phyloP scores from a whole-genome alignment of 1,140 invertebrate species.

The Chironomus striatipennis region DNA sequence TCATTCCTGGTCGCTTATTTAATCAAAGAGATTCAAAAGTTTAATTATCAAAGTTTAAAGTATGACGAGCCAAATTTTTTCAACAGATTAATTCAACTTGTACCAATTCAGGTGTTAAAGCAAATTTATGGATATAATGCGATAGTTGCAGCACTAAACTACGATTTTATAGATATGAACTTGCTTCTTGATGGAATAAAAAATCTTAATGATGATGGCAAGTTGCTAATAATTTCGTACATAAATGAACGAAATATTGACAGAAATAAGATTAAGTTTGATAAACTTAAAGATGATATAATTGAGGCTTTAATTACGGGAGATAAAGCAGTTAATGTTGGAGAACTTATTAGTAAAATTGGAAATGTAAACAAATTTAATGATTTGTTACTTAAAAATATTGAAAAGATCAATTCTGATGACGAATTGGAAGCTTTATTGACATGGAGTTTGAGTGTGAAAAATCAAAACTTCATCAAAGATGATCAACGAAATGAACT shows the following conservation, averaged over 20 bases:
- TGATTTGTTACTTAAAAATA: constrained; percentile 37
- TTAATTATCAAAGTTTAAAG: not conserved
- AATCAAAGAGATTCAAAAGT: not conserved
- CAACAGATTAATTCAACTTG: not conserved
- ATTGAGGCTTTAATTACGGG: not conserved
- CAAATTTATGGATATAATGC: not conserved
- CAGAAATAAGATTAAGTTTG: not conserved
- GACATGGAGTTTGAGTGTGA: constrained; percentile 33
- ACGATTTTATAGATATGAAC: not conserved
- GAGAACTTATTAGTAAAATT: not conserved
- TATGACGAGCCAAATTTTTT: not conserved
- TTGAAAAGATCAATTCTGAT: constrained; percentile 34
- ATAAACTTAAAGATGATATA: not conserved
- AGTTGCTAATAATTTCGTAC: not conserved
- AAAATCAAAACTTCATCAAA: constrained; percentile 34
- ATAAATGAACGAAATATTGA: not conserved
- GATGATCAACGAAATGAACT: constrained; percentile 31
- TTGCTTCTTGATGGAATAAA: not conserved
- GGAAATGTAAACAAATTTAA: not conserved
- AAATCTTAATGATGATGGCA: not conserved
- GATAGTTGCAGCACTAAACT: not conserved
- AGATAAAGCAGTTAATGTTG: not conserved
- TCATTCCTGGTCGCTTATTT: not conserved
- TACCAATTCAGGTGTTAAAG: not conserved
- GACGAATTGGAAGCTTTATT: constrained; percentile 35